Base-by-base conservation (phyloP, 92 coral and sea anemone genomes). In the Porites rus region DNA sequence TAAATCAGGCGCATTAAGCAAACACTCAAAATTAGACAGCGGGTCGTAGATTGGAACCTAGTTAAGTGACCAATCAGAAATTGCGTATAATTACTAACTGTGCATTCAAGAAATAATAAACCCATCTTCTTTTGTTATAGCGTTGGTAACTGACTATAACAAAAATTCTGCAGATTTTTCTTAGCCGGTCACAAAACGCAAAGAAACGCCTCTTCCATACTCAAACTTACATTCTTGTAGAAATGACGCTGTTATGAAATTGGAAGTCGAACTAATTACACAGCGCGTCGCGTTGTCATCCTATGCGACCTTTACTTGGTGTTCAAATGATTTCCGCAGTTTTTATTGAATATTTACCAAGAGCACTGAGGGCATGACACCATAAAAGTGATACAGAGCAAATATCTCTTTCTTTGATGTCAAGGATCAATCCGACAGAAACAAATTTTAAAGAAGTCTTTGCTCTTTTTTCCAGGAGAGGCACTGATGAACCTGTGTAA, bases 331-430 rank as follows among this genome's bases (percentile, higher is more conserved):
- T 74, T 83, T 83, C 87, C 87, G 87, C 73, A 61, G 80, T 74
- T 54, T 70, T 71, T 70, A 83, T 60, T 60, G 80, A 83, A 83
- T 83, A 66, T 83, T 83, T 74, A 83, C 87, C 74, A n/a, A 83
- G 65, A 73, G 63, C 65, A 50, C 61, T 31, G 78, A 28, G 43
- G 12, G 13, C 46, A 16, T 75, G 87, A 72, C 72, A 83, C 13
- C 24, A 56, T 5, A 67, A 81, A 59, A 71, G 56, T 72, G 53
- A 61, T 59, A 12, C 72, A 18, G 62, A 38, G 78, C 64, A 83
- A 83, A 83, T 65, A 72, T 6, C 63, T 73, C 8, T 64, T 20
- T 7, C 28, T 11, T 66, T 10, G 72, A 46, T 75, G 79, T 61
- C 80, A 72, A 22, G 46, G 17, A 14, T 62, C 10, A 72, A 63